phyloP scores from a whole-genome alignment of 2,888 invertebrate species.

The Pandemis corylana region DNA sequence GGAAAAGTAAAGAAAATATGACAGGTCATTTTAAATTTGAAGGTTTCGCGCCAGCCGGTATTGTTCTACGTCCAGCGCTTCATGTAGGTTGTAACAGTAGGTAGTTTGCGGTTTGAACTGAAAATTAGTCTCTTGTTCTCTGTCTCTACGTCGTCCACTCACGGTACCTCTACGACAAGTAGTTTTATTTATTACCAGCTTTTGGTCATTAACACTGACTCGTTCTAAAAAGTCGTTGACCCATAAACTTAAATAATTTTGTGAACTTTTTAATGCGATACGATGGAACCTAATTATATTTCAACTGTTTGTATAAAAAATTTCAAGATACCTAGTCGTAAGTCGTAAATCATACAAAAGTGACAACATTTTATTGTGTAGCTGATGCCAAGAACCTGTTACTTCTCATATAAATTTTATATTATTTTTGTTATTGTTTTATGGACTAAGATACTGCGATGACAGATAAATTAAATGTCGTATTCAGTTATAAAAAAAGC shows the following conservation, averaged over 20 bases:
- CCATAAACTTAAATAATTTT: background rate
- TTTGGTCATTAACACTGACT: no score
- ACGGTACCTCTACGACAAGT: no score
- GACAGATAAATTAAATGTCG: slow-evolving; percentile 8
- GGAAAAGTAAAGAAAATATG: no score
- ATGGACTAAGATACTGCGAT: background rate
- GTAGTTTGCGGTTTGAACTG: no score
- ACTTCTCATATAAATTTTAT: slow-evolving; percentile 25
- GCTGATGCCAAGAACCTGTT: slow-evolving; percentile 33
- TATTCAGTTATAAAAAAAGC: background rate
- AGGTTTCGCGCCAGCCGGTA: no score
- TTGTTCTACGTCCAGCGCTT: no score
- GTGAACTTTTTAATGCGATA: background rate
- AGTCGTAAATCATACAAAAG: slow-evolving; percentile 21
- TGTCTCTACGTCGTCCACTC: no score
- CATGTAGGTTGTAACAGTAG: no score
- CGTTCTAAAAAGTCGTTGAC: no score
- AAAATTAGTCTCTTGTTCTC: no score
- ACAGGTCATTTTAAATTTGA: no score
- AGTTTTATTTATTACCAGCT: no score
- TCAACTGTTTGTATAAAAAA: slow-evolving; percentile 7
- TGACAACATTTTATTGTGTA: slow-evolving; percentile 25
- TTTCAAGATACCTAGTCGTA: background rate
- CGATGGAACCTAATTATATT: slow-evolving; percentile 5
- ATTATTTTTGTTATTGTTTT: slow-evolving; percentile 20